Conservation (phyloP, 2,797 vertebrate species). For the Sebastes hubbsi region DNA sequence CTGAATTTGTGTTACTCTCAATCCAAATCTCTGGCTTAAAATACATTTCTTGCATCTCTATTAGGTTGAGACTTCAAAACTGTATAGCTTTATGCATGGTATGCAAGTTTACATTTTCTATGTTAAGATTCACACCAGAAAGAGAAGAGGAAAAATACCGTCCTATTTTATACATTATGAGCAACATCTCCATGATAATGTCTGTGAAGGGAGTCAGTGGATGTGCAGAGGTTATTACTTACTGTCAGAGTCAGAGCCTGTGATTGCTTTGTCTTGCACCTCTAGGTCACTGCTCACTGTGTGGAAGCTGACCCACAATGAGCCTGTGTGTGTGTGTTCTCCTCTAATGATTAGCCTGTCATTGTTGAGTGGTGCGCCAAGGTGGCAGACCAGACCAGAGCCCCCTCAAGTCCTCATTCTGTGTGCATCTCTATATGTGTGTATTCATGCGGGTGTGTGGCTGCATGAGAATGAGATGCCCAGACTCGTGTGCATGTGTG, state of each 20-base stretch:
- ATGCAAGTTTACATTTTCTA: background rate
- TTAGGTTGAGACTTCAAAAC: background rate
- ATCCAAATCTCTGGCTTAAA: background rate
- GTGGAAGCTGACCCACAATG: conserved; percentile 6
- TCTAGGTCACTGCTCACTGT: conserved; percentile 22
- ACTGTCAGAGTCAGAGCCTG: background rate
- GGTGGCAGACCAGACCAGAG: conserved; percentile 46
- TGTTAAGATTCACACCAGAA: background rate
- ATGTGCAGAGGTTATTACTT: conserved; percentile 7
- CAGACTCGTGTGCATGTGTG: background rate
- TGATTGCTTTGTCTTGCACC: conserved; percentile 30
- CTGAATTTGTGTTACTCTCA: background rate
- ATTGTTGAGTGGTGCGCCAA: conserved; percentile 46
- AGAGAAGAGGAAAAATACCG: background rate
- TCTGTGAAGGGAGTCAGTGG: background rate
- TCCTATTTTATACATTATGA: background rate
- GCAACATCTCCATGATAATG: background rate
- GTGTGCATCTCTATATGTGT: conserved; percentile 38
- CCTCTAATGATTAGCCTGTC: conserved; percentile 54
- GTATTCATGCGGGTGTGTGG: conserved; percentile 11
- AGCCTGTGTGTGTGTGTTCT: conserved; percentile 1
- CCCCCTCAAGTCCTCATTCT: conserved; percentile 34
- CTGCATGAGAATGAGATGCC: conserved; percentile 13
- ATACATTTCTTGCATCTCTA: background rate
- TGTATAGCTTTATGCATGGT: background rate